A percentile compares a stretch with the other conserved stretches of the same genome.
These are phyloP conservation scores for Tipula vernalis DNA, from an alignment of 2,888 invertebrate genomes.

Conservation along the genomic window DNA sequence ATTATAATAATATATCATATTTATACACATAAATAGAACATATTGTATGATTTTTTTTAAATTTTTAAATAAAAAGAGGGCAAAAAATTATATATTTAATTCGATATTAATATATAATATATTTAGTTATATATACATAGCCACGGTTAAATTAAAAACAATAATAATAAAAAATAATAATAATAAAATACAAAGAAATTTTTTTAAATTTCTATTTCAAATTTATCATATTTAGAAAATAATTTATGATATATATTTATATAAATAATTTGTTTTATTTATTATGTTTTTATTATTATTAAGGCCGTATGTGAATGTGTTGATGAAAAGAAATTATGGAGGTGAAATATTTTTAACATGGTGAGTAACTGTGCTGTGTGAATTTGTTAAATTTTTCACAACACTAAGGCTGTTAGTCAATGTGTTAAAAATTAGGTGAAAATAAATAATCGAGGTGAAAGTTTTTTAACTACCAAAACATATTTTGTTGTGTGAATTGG, in stretches of 20 bases:
- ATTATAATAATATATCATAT: background rate
- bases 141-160: background rate
- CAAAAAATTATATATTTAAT: background rate
- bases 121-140: background rate
- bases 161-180: background rate
- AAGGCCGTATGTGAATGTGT: no score
- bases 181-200: background rate
- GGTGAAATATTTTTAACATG: no score
- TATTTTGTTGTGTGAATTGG: no score
- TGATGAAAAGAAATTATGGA: no score
- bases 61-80: background rate
- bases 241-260: slow-evolving; percentile 10
- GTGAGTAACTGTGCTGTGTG: no score
- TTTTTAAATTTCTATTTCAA: background rate
- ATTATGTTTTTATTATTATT: slow-evolving; percentile 8
- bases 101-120: slow-evolving; percentile 4
- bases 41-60: background rate
- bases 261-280: slow-evolving; percentile 10
- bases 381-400: no score
- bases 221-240: slow-evolving; percentile 5
- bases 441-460: no score
- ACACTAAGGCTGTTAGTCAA: no score
- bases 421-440: no score
- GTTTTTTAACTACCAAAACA: no score
- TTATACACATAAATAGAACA: background rate